Percentiles rank a stretch among this genome's conserved stretches.
Conservation (phyloP, 2,797 vertebrate genomes). For the Zalophus californianus region DNA sequence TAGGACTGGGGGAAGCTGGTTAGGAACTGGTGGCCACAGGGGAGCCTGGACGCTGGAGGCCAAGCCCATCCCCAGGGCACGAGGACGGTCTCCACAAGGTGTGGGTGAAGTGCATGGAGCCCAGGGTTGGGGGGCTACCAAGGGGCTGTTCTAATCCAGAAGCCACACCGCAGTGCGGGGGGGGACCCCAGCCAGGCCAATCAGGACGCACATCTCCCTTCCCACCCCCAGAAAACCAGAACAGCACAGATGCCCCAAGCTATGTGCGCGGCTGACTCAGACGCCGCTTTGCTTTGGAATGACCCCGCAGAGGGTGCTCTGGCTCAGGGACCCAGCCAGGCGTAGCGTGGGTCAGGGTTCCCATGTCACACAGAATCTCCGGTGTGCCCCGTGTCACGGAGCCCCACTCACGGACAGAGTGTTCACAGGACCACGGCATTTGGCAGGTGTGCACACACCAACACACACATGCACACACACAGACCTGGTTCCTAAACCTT, state of each 20-base stretch:
- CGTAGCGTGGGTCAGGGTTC: neutral
- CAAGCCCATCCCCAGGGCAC: neutral
- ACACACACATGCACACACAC: fast-evolving
- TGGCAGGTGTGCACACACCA: too few species aligned
- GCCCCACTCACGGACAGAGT: fast-evolving
- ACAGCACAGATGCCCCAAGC: neutral
- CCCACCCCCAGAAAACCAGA: neutral
- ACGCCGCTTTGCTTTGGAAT: neutral
- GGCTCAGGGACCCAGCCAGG: neutral
- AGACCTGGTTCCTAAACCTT: neutral
- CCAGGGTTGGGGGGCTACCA: neutral
- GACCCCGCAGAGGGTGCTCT: neutral
- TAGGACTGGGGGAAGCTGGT: neutral
- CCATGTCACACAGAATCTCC: fast-evolving
- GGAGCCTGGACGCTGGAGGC: neutral
- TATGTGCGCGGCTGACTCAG: neutral
- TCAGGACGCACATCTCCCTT: neutral
- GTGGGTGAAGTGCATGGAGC: fast-evolving
- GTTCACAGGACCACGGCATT: neutral
- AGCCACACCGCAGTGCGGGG: neutral
- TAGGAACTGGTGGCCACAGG: fast-evolving
- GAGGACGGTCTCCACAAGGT: neutral
- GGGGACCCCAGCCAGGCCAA: neutral
- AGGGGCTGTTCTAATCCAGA: neutral
- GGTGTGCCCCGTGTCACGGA: fast-evolving